Evolutionary conservation across 2,113 vertebrate genomes (phyloP).

Genomic region (Hoplias malabaricus): DNA sequence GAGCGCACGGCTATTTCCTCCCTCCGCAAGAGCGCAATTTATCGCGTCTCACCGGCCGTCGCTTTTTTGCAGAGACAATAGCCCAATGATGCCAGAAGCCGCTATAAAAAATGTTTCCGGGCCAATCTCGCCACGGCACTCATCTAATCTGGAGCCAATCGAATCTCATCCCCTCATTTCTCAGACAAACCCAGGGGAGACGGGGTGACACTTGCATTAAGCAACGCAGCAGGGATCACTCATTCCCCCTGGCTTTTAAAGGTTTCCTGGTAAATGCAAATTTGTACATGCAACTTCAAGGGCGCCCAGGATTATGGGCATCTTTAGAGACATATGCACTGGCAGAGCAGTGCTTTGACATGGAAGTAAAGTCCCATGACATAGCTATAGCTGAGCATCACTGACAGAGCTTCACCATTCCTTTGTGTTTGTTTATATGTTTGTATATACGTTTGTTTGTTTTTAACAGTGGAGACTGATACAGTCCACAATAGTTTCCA

Average conservation of each 20-base stretch:
- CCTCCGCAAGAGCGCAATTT: slow-evolving; percentile 61
- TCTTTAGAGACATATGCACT: background rate
- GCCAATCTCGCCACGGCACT: slow-evolving; percentile 42
- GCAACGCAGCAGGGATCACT: slow-evolving; percentile 15
- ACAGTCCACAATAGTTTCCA: too few species aligned
- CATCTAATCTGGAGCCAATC: slow-evolving; percentile 67
- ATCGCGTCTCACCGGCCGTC: slow-evolving; percentile 60
- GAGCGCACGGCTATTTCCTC: slow-evolving; percentile 65
- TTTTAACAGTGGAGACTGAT: too few species aligned
- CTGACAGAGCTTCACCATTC: too few species aligned
- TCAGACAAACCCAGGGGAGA: slow-evolving; percentile 45
- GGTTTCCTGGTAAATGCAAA: slow-evolving; percentile 34
- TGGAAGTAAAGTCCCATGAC: slow-evolving; percentile 8
- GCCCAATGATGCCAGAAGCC: slow-evolving; percentile 60
- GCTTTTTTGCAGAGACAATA: slow-evolving; percentile 63
- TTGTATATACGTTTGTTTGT: too few species aligned
- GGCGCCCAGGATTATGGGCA: slow-evolving; percentile 30
- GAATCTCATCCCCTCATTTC: slow-evolving; percentile 65
- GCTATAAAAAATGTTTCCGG: slow-evolving; percentile 71
- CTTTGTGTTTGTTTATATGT: too few species aligned
- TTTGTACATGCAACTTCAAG: slow-evolving; percentile 30
- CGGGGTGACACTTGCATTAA: slow-evolving; percentile 41
- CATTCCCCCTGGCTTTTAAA: slow-evolving; percentile 1
- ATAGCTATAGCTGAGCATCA: background rate
- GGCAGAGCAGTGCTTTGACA: background rate